Percentiles rank a stretch among this genome's conserved stretches.
These are phyloP conservation scores for Stegodyphus mimosarum DNA, from an alignment of 1,140 invertebrate genomes.

Conservation along the genomic window DNA sequence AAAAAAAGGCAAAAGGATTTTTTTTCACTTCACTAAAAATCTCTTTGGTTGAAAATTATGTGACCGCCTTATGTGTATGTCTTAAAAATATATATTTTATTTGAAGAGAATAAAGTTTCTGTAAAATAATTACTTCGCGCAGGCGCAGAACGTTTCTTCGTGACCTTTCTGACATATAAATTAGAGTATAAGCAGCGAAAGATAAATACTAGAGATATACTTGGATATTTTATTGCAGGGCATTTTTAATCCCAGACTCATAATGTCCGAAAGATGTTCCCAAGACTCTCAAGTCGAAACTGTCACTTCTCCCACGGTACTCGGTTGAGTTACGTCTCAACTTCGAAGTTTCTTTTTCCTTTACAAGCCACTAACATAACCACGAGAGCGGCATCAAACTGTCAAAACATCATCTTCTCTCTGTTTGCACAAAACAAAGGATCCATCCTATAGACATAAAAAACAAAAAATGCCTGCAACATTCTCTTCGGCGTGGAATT, in stretches of 20 bases:
- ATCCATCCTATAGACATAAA: conserved; percentile 1
- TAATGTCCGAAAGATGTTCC: conserved; percentile 1
- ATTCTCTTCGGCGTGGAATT: background rate
- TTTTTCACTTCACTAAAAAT: no score
- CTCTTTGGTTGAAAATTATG: no score
- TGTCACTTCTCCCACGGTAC: conserved; percentile 42
- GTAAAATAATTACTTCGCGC: no score
- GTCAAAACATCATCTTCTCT: conserved; percentile 45
- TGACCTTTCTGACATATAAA: conserved; percentile 17
- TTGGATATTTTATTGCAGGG: conserved; percentile 32
- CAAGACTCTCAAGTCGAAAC: conserved; percentile 5
- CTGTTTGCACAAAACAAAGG: conserved; percentile 39
- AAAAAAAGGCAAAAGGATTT: no score
- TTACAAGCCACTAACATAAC: conserved; percentile 29
- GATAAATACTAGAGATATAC: conserved; percentile 45
- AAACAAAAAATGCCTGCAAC: background rate
- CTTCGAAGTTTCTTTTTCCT: conserved; percentile 9
- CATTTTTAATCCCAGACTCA: conserved; percentile 18
- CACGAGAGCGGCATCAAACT: conserved; percentile 43
- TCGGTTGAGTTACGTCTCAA: conserved; percentile 33
- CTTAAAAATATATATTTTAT: background rate
- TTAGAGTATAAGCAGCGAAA: conserved; percentile 4
- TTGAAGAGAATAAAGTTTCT: background rate
- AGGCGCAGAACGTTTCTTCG: background rate
- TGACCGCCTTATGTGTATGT: no score